Conservation (phyloP, 2,797 vertebrate genomes). For the Microcaecilia unicolor region DNA sequence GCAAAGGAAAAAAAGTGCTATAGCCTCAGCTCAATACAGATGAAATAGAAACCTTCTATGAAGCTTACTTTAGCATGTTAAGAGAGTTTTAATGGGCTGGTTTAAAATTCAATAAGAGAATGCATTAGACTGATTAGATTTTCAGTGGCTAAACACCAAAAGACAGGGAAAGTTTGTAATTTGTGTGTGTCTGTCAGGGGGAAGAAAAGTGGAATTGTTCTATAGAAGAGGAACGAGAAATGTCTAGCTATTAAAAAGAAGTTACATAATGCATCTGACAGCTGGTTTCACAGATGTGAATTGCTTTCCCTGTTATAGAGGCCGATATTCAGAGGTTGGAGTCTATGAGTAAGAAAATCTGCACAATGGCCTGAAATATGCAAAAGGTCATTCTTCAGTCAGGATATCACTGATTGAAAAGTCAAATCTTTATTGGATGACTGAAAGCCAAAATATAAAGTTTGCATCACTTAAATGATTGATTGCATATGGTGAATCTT, state of each 20-base stretch:
- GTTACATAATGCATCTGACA: background rate
- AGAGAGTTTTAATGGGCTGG: slow-evolving; percentile 67
- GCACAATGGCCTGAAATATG: too few relatives aligned
- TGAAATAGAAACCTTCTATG: slow-evolving; percentile 70
- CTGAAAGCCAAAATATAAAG: too few relatives aligned
- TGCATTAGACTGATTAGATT: slow-evolving; percentile 56
- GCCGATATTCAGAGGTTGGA: too few relatives aligned
- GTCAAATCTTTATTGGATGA: too few relatives aligned
- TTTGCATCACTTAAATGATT: too few relatives aligned
- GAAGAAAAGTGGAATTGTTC: slow-evolving; percentile 1
- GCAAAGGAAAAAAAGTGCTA: slow-evolving; percentile 44
- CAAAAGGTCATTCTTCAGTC: too few relatives aligned
- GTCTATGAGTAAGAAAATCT: too few relatives aligned
- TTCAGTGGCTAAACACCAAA: slow-evolving; percentile 45
- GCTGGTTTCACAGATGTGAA: too few relatives aligned
- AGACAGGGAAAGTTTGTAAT: slow-evolving; percentile 38
- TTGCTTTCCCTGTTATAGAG: too few relatives aligned
- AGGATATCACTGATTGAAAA: too few relatives aligned
- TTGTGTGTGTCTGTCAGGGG: slow-evolving; percentile 28
- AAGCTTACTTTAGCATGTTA: slow-evolving; percentile 62
- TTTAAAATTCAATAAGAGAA: slow-evolving; percentile 69
- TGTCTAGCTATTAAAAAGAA: background rate
- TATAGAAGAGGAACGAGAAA: too few relatives aligned
- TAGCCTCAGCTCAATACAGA: slow-evolving; percentile 57
- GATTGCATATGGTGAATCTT: too few relatives aligned